These are phyloP conservation scores for Lepidurus arcticus DNA, from an alignment of 1,140 invertebrate species.

Conservation along the genomic window DNA sequence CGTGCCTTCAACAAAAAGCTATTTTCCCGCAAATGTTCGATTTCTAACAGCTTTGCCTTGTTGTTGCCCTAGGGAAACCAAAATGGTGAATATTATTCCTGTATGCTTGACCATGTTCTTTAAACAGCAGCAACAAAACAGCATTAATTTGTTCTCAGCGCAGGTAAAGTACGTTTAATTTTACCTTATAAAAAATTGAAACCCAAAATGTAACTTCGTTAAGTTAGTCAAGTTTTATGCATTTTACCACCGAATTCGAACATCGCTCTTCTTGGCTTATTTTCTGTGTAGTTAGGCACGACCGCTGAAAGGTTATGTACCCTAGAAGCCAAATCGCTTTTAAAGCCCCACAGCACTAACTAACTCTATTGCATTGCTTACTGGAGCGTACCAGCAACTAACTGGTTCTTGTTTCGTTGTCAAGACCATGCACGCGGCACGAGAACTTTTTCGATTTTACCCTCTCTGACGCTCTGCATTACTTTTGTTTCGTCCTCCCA, in stretches of 20 bases:
- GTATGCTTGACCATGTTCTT: no score
- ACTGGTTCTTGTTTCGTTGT: constrained; percentile 21
- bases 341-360: neutral
- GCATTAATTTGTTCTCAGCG: neutral
- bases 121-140: no score
- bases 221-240: no score
- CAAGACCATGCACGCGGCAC: neutral
- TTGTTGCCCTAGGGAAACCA: no score
- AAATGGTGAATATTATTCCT: no score
- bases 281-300: neutral
- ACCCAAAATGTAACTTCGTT: no score
- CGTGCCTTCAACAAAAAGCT: no score
- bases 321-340: neutral
- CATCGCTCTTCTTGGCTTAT: neutral
- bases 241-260: no score
- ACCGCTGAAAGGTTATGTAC: neutral
- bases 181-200: constrained; percentile 33
- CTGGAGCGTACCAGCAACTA: neutral
- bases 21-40: no score
- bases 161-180: neutral
- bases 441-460: neutral
- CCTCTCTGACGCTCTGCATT: neutral
- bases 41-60: no score
- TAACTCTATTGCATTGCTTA: constrained; percentile 6
- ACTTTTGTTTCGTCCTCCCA: no score